phyloP scores from a whole-genome alignment of 2,797 vertebrate genomes.

The Cynopterus sphinx region DNA sequence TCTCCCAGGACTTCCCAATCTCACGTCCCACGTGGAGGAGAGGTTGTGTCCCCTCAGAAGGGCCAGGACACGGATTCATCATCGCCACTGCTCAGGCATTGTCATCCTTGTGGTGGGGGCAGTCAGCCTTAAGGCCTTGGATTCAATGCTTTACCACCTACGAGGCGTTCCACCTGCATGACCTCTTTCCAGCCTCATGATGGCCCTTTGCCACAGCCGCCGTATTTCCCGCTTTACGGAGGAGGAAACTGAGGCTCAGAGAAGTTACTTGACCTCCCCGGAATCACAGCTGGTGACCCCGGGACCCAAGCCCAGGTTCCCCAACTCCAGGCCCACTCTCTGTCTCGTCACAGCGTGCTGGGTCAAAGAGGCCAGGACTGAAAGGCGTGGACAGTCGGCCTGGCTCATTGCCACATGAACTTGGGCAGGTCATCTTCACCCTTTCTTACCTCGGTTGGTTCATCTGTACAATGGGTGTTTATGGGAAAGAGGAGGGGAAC shows the following conservation, averaged over 20 bases:
- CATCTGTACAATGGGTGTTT: background rate
- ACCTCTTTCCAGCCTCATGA: background rate
- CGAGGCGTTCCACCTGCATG: background rate
- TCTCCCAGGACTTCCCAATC: background rate
- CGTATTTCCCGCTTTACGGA: background rate
- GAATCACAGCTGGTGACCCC: background rate
- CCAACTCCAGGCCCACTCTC: background rate
- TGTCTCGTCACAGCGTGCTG: background rate
- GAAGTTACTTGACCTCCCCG: background rate
- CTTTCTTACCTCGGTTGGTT: background rate
- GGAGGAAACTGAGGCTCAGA: background rate
- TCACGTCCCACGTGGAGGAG: background rate
- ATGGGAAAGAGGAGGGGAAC: too few relatives aligned
- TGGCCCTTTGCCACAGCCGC: rapidly evolving
- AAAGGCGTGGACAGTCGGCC: background rate
- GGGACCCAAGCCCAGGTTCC: background rate
- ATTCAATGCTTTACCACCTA: too few relatives aligned
- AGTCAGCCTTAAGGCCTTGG: rapidly evolving
- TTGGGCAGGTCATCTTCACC: rapidly evolving
- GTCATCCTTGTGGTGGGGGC: rapidly evolving
- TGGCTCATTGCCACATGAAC: background rate
- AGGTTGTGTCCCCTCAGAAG: background rate
- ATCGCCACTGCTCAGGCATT: rapidly evolving
- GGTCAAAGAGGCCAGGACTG: background rate
- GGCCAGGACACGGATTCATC: background rate